Evolutionary conservation across 2,888 invertebrate genomes (phyloP).

Genomic region (Exephanes ischioxanthus): DNA sequence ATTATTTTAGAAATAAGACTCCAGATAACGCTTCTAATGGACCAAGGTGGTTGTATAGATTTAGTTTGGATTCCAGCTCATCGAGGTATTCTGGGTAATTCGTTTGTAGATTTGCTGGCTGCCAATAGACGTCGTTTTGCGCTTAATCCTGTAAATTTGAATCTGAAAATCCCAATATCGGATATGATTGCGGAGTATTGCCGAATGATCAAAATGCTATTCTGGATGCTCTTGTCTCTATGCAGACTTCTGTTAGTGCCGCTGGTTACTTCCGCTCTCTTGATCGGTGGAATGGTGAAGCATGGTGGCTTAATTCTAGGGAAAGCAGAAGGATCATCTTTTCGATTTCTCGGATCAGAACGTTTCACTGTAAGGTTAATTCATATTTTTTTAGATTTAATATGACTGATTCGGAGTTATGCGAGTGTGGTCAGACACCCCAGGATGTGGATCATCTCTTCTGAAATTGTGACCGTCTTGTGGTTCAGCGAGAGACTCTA

Average conservation of each 20-base stretch:
- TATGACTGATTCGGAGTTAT: not conserved
- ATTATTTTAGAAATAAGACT: slow-evolving; percentile 11
- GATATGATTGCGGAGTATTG: not conserved
- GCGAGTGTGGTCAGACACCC: not conserved
- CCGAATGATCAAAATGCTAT: not conserved
- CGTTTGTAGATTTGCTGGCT: not conserved
- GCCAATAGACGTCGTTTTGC: not conserved
- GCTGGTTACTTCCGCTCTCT: not conserved
- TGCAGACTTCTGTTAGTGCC: slow-evolving; percentile 1
- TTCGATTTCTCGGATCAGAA: not conserved
- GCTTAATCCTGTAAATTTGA: not conserved
- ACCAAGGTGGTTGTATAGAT: not conserved
- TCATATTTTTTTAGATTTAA: slow-evolving; percentile 2
- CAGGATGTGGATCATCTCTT: slow-evolving; percentile 5
- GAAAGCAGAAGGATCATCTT: not conserved
- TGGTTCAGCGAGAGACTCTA: not conserved
- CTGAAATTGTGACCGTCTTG: not conserved
- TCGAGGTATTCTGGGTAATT: not conserved
- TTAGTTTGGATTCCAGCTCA: slow-evolving; percentile 19
- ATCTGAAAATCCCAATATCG: not conserved
- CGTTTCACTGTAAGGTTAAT: not conserved
- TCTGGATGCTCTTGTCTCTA: not conserved
- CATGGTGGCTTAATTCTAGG: not conserved
- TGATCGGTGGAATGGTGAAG: not conserved
- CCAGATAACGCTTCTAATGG: not conserved